phyloP scores from a whole-genome alignment of 2,113 vertebrate genomes.

The Albula glossodonta region DNA sequence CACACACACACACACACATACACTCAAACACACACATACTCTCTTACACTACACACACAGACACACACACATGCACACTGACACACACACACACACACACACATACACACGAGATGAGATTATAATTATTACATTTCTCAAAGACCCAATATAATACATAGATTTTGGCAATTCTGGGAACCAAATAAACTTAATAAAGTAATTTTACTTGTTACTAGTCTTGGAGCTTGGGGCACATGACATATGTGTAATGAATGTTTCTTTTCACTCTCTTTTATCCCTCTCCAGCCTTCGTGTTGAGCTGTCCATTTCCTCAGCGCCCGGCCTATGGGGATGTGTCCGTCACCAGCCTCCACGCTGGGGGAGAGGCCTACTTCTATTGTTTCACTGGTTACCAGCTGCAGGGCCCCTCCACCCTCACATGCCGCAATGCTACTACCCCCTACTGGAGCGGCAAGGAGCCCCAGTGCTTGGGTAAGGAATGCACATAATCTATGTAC shows the following conservation, averaged over 20 bases:
- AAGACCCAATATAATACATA: neutral
- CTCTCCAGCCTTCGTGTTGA: conserved; percentile 82
- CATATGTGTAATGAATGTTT: neutral
- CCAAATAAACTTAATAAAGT: too few species aligned
- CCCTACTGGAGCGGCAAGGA: conserved; percentile 87
- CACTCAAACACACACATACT: too few species aligned
- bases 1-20: too few species aligned
- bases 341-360: conserved; percentile 86
- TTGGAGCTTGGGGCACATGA: too few species aligned
- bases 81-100: too few species aligned
- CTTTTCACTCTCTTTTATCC: neutral
- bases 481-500: neutral
- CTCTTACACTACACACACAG: too few species aligned
- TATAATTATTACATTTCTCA: neutral
- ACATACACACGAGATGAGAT: neutral
- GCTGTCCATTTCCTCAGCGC: conserved; percentile 81
- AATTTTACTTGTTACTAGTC: too few species aligned
- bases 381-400: conserved; percentile 85
- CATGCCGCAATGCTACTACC: conserved; percentile 85
- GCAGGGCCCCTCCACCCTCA: conserved; percentile 72
- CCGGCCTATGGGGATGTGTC: conserved; percentile 84
- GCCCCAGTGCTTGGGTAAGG: conserved; percentile 81
- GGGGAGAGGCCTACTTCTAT: conserved; percentile 82
- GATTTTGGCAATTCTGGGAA: neutral
- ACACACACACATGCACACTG: neutral